Base-by-base conservation (phyloP, 1,140 invertebrate genomes). In the Drosophila bocqueti region DNA sequence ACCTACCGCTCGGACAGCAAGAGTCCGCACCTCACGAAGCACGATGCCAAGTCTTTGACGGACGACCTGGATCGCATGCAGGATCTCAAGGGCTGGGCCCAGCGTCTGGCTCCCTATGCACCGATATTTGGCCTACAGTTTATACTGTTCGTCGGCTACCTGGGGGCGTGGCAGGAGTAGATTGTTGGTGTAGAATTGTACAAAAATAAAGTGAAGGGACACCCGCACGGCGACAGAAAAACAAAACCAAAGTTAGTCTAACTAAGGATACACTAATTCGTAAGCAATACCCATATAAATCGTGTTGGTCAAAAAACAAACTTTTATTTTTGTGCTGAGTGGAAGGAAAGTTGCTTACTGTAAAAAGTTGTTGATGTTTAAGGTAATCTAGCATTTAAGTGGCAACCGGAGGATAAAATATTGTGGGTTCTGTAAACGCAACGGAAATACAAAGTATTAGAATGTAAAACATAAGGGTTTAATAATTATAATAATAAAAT, bases 391-490 rank as follows among this genome's bases (percentile, higher is more conserved):
- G 65, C 31, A 38, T 55, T 57, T 89, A 89, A 90, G 81, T 50
- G 57, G 42, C 54, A 49, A 43, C 36, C 8, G 50, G 42, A 21
- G 13, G 10, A 55, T 34, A 29, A 42, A 62, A 52, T 50, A 50
- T 52, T 52, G 13, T 26, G 64, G 59, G 47, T 57, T 76, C 50
- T 55, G 63, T 52, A 55, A 69, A 67, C 65, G 83, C 78, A 78
- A 74, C 78, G 82, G 86, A 91, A 91, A 82, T 91, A 91, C 82
- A 90, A 90, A 91, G 85, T 90, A 91, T 90, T 90, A 90, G 86
- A 71, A 76, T 85, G 71, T 74, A 87, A 83, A 87, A 58, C 62
- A 60, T 43, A 65, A 71, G 75, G 38, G 47, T 68, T 66, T 55
- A 52, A 59, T 40, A n/a, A 52, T 52, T 31, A 52, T 52, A 50